Conservation (phyloP, 2,113 vertebrate species). For the Psittacara wagleri region DNA sequence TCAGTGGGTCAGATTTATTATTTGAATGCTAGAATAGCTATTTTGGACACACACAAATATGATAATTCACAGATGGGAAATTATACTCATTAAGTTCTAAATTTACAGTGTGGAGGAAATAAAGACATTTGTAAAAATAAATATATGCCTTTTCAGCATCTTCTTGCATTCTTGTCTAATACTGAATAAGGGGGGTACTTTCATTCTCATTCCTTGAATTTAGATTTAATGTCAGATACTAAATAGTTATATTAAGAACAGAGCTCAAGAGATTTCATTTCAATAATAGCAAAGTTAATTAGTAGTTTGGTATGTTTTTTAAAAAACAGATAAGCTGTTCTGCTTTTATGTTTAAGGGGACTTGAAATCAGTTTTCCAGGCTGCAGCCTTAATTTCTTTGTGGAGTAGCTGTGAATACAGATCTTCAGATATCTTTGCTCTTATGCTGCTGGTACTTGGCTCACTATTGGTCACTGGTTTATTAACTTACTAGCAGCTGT, state of each 20-base stretch:
- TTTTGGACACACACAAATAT: slow-evolving; percentile 51
- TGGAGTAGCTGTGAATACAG: neutral
- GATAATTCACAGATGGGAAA: slow-evolving; percentile 63
- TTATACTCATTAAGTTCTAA: slow-evolving; percentile 58
- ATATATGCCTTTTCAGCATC: slow-evolving; percentile 42
- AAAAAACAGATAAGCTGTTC: neutral
- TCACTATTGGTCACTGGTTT: neutral
- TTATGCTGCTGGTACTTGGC: neutral
- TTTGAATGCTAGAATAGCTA: slow-evolving; percentile 48
- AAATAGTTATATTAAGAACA: slow-evolving; percentile 1
- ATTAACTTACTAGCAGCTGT: neutral
- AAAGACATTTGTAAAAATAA: slow-evolving; percentile 59
- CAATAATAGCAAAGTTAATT: slow-evolving; percentile 18
- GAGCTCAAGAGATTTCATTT: slow-evolving; percentile 3
- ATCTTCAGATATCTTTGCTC: neutral
- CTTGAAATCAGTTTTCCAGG: neutral
- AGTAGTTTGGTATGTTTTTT: neutral
- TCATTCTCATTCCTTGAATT: slow-evolving; percentile 2
- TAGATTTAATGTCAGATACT: slow-evolving; percentile 3
- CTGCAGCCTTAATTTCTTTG: neutral
- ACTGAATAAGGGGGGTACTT: neutral
- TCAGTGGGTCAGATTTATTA: slow-evolving; percentile 57
- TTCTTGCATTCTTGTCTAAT: slow-evolving; percentile 26
- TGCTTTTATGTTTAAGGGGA: neutral
- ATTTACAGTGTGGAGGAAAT: slow-evolving; percentile 63